Conservation (phyloP, 2,797 vertebrate genomes). For the Lophotriccus pileatus region DNA sequence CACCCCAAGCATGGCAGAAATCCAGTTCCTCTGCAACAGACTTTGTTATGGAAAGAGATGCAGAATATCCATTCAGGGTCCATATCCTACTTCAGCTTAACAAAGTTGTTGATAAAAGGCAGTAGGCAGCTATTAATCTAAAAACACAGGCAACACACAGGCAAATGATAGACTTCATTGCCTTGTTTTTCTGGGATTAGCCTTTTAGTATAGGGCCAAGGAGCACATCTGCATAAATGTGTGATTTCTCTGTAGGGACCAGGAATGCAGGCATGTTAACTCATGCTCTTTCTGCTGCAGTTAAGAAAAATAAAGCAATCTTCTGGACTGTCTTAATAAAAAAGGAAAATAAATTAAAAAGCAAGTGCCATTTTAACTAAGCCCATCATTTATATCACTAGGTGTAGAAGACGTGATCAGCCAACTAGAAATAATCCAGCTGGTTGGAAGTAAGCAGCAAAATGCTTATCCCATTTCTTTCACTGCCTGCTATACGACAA, state of each 20-base stretch:
- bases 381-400: conserved; percentile 32
- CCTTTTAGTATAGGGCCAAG: neutral
- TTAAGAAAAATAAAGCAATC: conserved; percentile 51
- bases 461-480: conserved; percentile 22
- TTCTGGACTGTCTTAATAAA: conserved; percentile 37
- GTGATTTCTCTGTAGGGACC: neutral
- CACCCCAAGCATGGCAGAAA: neutral
- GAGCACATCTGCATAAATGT: neutral
- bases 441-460: conserved; percentile 10
- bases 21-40: neutral
- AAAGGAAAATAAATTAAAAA: conserved; percentile 26
- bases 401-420: neutral
- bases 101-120: neutral
- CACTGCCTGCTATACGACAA: neutral
- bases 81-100: neutral
- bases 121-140: neutral
- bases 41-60: neutral
- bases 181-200: neutral
- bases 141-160: neutral
- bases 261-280: neutral
- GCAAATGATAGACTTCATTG: neutral
- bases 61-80: neutral
- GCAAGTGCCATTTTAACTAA: conserved; percentile 18
- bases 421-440: conserved; percentile 56
- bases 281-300: neutral